These are phyloP conservation scores for Hemicordylus capensis DNA, from an alignment of 2,113 vertebrate genomes.

Conservation along the genomic window DNA sequence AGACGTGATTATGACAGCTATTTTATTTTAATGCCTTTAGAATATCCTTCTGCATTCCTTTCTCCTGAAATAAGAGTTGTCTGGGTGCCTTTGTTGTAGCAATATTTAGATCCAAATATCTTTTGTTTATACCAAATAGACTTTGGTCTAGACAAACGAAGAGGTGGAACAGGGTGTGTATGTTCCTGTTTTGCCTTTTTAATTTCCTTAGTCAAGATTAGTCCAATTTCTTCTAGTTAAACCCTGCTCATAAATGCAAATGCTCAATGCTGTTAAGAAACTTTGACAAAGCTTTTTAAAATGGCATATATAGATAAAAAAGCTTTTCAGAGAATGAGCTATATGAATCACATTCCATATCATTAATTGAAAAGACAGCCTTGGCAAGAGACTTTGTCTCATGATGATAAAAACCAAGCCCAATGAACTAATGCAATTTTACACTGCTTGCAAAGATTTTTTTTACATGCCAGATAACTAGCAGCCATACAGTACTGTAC, in stretches of 20 bases:
- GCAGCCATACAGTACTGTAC: neutral
- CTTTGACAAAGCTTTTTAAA: slow-evolving; percentile 5
- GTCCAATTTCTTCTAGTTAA: slow-evolving; percentile 52
- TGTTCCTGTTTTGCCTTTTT: slow-evolving; percentile 29
- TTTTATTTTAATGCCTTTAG: slow-evolving; percentile 41
- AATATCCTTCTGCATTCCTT: slow-evolving; percentile 36
- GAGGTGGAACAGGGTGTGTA: slow-evolving; percentile 21
- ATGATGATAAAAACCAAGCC: neutral
- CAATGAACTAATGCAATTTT: slow-evolving; percentile 17
- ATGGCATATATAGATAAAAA: neutral
- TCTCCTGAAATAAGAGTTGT: slow-evolving; percentile 35
- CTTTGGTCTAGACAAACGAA: slow-evolving; percentile 22
- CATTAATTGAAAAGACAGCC: slow-evolving; percentile 29
- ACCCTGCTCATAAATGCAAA: slow-evolving; percentile 23
- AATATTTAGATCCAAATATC: slow-evolving; percentile 29
- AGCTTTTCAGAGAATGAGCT: neutral
- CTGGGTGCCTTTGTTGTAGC: slow-evolving; percentile 33
- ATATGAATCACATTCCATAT: neutral
- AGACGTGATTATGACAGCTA: slow-evolving; percentile 47
- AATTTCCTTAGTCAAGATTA: slow-evolving; percentile 34
- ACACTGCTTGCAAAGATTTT: neutral
- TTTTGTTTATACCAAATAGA: slow-evolving; percentile 29
- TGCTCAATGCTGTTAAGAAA: neutral
- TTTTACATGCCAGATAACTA: slow-evolving; percentile 5
- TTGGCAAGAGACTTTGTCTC: slow-evolving; percentile 33